Evolutionary conservation across 2,888 invertebrate genomes (phyloP), one percentile per base, ranked within the genome.

Genomic region (Nomada ruficornis): DNA sequence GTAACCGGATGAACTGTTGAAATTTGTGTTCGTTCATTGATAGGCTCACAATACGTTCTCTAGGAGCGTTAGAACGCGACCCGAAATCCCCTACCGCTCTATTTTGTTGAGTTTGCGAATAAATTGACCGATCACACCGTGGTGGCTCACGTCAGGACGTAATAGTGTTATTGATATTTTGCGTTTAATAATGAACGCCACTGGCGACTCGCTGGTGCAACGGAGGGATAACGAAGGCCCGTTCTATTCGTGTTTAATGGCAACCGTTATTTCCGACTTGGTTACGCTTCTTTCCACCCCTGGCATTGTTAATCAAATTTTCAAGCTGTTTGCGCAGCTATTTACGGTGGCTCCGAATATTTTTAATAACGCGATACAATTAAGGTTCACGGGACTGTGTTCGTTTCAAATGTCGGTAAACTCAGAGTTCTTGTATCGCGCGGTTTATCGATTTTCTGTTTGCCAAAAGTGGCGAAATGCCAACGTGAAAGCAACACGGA

Each of bases 1-100:
- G 83, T 83, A 83, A 82, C 83, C 83, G 83, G 82, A 83, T 83
- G 82, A 83, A 83, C 78, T 83, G 78, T 83, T 83, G 55, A 77
- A 78, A 82, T 83, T 83, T 83, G 82, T 83, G 80, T 75, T 78
- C 83, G 82, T 77, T 68, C 83, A 83, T 83, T 82, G 83, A 83
- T 83, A 82, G 83, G 54, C 47, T 13, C 42, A 83, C 82, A 83
- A 83, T 83, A 42, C 65, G 18, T 67, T 72, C 26, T 50, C 54
- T 11, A 20, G 52, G 57, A 68, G 52, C 55, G 55, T 63, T 68
- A 18, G 36, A 26, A 67, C 60, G 15, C 65, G 26, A 59, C 47
- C 36, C 10, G 13, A 23, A 63, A 55, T 73, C 65, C 81, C 81
- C 81, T 29, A 44, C 69, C 55, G 81, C 10, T 65, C 69, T 52